Conservation (phyloP, 2,888 invertebrate genomes). For the Pherbina coryleti region DNA sequence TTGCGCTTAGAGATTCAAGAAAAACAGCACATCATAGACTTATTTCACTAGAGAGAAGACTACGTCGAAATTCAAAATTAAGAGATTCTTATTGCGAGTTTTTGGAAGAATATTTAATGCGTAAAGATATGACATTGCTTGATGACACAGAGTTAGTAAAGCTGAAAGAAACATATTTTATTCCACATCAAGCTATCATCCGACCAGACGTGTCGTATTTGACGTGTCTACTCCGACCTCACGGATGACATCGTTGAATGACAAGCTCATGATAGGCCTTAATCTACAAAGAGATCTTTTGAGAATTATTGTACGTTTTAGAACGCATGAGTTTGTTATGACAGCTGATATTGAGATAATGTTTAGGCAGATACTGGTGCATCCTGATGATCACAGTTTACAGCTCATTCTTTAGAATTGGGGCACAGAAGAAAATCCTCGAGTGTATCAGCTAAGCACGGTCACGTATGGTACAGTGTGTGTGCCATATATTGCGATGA, state of each 20-base stretch:
- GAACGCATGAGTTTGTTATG: not conserved
- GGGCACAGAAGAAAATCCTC: not conserved
- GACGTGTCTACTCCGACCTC: not conserved
- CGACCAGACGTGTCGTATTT: not conserved
- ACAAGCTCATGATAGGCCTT: not conserved
- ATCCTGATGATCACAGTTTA: not conserved
- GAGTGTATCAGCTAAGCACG: not conserved
- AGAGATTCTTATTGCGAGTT: not conserved
- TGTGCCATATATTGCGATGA: too few relatives aligned
- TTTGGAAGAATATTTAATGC: not conserved
- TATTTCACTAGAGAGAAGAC: not conserved
- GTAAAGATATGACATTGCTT: not conserved
- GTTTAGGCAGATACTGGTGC: too few relatives aligned
- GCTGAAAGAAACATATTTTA: not conserved
- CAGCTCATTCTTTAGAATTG: too few relatives aligned
- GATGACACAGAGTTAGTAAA: not conserved
- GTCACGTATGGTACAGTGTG: not conserved
- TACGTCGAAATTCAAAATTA: not conserved
- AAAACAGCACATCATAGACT: not conserved
- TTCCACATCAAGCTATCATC: too few relatives aligned
- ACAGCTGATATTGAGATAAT: not conserved
- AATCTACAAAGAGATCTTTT: slow-evolving; percentile 1
- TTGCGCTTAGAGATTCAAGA: not conserved
- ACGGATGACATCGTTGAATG: not conserved
- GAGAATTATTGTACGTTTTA: not conserved